Evolutionary conservation across 1,140 invertebrate species (phyloP).

Genomic region (Formica selysi): DNA sequence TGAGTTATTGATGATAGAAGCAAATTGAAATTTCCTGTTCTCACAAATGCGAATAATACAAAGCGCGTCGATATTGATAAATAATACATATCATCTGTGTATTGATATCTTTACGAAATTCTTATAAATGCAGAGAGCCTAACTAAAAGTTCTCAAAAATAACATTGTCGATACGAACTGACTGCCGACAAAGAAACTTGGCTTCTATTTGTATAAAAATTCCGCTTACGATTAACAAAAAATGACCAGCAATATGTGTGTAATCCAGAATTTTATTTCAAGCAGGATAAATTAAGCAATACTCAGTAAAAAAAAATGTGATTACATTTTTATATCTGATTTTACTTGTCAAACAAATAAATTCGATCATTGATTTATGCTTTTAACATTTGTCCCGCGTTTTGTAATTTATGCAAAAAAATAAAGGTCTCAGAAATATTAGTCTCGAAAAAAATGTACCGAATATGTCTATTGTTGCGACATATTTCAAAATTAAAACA

Average conservation of each 20-base stretch:
- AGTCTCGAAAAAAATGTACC: too few relatives aligned
- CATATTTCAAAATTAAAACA: too few relatives aligned
- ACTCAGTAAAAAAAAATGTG: too few relatives aligned
- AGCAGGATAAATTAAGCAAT: too few relatives aligned
- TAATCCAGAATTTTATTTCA: too few relatives aligned
- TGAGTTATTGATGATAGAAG: neutral
- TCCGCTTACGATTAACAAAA: neutral
- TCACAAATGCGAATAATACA: neutral
- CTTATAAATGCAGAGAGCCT: neutral
- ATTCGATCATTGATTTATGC: too few relatives aligned
- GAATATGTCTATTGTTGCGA: too few relatives aligned
- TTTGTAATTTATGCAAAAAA: too few relatives aligned
- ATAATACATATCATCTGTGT: neutral
- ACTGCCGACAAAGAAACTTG: neutral
- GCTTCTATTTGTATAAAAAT: neutral
- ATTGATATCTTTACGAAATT: neutral
- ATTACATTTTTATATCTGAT: too few relatives aligned
- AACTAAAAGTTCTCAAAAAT: neutral
- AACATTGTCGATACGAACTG: neutral
- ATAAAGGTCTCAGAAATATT: too few relatives aligned
- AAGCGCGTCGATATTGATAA: constrained; percentile 7
- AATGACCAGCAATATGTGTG: neutral
- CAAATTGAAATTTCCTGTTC: constrained; percentile 39
- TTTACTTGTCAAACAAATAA: too few relatives aligned
- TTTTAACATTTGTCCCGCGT: too few relatives aligned